These are phyloP conservation scores for Gisinianus flammeolus DNA, from an alignment of 2,888 invertebrate genomes.

Conservation along the genomic window DNA sequence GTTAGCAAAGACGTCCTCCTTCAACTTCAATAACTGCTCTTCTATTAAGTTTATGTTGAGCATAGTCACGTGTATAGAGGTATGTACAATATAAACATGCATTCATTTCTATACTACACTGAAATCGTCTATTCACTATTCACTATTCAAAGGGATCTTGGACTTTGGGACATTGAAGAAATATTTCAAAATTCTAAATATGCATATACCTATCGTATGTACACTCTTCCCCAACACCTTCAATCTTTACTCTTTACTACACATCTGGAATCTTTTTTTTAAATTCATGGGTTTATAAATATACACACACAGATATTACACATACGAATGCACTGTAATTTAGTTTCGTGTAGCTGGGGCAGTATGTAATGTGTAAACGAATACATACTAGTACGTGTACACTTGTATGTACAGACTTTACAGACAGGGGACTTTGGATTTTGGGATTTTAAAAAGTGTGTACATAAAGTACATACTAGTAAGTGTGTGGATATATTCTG, in stretches of 20 bases:
- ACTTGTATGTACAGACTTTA: background rate
- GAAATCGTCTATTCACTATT: no score
- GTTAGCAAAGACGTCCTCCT: conserved; percentile 32
- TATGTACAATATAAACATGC: background rate
- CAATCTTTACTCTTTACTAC: background rate
- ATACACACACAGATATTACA: background rate
- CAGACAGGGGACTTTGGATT: background rate
- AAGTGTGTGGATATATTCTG: background rate
- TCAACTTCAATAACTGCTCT: background rate
- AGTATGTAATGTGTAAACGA: background rate
- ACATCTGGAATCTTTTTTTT: background rate
- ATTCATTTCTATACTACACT: background rate
- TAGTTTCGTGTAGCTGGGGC: no score
- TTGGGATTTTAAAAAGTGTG: background rate
- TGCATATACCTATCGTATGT: no score
- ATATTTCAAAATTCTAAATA: background rate
- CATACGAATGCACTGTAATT: background rate
- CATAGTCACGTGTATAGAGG: background rate
- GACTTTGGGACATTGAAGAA: background rate
- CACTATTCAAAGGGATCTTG: background rate
- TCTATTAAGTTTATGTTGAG: background rate
- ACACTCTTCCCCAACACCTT: no score
- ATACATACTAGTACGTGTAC: background rate
- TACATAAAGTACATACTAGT: background rate
- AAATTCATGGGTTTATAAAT: background rate